Evolutionary conservation across 2,797 vertebrate genomes (phyloP).

Genomic region (Nyctibius grandis): DNA sequence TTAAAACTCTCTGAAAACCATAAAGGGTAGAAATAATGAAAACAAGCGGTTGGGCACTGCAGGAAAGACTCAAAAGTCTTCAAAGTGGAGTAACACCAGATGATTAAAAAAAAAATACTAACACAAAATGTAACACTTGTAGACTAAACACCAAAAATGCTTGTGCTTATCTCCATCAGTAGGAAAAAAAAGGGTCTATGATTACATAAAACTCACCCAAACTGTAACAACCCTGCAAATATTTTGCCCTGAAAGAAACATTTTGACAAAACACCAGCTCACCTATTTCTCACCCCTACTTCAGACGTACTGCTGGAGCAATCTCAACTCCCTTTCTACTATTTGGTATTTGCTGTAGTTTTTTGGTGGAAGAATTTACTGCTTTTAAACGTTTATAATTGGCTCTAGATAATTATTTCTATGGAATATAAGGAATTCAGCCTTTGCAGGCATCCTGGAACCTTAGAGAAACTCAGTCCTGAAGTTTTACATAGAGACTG

Average conservation of each 20-base stretch:
- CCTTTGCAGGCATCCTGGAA: neutral
- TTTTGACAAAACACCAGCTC: neutral
- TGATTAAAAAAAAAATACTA: neutral
- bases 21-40: neutral
- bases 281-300: neutral
- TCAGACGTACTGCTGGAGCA: neutral
- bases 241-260: neutral
- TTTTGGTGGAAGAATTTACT: neutral
- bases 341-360: neutral
- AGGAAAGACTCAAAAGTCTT: neutral
- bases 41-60: neutral
- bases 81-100: neutral
- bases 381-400: neutral
- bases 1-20: neutral
- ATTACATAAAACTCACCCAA: neutral
- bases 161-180: neutral
- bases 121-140: neutral
- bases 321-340: neutral
- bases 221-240: neutral
- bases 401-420: neutral
- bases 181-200: neutral
- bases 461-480: neutral
- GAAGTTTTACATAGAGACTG: neutral
- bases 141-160: neutral
- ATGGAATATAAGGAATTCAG: neutral